Percentiles rank a stretch among this genome's conserved stretches.
phyloP scores from a whole-genome alignment of 2,797 vertebrate species.

The Rhadinocentrus ornatus region DNA sequence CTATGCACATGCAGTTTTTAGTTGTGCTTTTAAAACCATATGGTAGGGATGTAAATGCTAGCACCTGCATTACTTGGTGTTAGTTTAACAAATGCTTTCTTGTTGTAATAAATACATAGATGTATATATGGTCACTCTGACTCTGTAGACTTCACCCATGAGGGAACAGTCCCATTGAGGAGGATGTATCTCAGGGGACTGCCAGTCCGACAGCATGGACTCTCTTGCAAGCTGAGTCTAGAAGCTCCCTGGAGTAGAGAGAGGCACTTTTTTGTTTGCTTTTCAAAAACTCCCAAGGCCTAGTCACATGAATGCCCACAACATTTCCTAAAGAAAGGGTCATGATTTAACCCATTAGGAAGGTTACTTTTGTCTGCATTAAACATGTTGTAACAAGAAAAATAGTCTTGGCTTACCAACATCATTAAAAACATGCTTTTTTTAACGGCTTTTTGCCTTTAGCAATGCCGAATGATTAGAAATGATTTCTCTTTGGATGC shows the following conservation, averaged over 20 bases:
- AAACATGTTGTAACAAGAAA: neutral
- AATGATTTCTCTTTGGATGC: neutral
- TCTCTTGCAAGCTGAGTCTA: conserved; percentile 70
- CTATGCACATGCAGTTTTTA: neutral
- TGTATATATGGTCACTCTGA: neutral
- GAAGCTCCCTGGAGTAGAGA: conserved; percentile 53
- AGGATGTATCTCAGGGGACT: conserved; percentile 50
- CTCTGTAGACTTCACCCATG: conserved; percentile 4
- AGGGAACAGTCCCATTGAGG: conserved; percentile 29
- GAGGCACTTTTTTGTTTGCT: neutral
- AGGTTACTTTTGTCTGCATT: neutral
- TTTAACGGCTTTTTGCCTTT: neutral
- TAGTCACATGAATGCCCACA: conserved; percentile 20
- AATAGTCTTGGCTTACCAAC: neutral
- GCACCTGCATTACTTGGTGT: conserved; percentile 12
- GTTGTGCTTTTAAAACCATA: neutral
- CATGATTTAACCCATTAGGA: neutral
- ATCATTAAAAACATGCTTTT: neutral
- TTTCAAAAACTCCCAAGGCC: conserved; percentile 37
- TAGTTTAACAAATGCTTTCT: conserved; percentile 1
- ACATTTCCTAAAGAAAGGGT: conserved; percentile 17
- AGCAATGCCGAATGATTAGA: neutral
- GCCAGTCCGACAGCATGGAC: conserved; percentile 20
- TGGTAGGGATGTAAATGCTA: neutral
- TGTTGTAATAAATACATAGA: neutral